Base-by-base conservation (phyloP, 2,797 vertebrate species). In the Prionace glauca region DNA sequence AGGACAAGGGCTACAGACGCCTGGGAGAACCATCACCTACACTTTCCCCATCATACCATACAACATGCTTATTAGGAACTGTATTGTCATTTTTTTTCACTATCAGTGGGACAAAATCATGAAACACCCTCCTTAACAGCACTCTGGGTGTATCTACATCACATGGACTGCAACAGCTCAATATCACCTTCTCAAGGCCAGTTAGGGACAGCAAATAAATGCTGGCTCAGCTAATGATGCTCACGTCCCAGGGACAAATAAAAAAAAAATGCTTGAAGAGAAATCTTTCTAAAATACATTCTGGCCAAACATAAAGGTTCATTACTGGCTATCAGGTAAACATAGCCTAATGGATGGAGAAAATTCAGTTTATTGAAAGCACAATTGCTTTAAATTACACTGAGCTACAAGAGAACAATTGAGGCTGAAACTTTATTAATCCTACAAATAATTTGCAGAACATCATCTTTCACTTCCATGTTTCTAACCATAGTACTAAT, bases 391-490 rank as follows among this genome's bases (percentile, higher is more conserved):
- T 62, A 91, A 65, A 65, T 62, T 32, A 91, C 29, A 18, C 29
- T 11, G 60, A 91, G 56, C 50, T 32, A 50, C 29, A 29, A 62
- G 88, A 36, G 29, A n/a, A 91, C 12, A 91, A 91, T 11, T 4
- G 14, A n/a, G 8, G 3, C 56, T 36, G 88, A 0, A 62, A 56
- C 88, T 91, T 60, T 91, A 20, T 65, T n/a, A 91, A 84, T 45
- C 81, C 36, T 9, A 45, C 36, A 84, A 91, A 4, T 65, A 65
- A 91, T 65, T 65, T 91, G 88, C 62, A n/a, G 88, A 91, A 20
- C 12, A 65, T 65, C 7, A 91, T 91, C 88, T 91, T 91, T 91
- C 88, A 65, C 56, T 91, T 91, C 60, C 88, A 91, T 65, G 60
- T 91, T 91, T 65, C 56, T n/a, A 87, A 87, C 86, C 86, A 56